Conservation (phyloP, 1,140 invertebrate species). For the Homarus americanus region DNA sequence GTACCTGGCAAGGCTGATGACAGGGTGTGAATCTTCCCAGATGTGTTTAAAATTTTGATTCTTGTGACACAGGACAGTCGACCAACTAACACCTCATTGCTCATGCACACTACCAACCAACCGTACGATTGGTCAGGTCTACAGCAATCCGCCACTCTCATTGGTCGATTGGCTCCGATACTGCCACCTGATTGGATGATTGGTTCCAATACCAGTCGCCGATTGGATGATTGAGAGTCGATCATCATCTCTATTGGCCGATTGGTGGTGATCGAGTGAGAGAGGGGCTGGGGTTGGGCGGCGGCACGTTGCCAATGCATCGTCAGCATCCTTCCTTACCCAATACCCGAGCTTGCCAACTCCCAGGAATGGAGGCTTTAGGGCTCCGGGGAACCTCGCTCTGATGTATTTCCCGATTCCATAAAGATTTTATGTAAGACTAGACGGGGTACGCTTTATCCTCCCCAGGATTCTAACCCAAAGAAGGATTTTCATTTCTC, state of each 20-base stretch:
- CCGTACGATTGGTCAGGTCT: constrained; percentile 70
- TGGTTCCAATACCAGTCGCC: constrained; percentile 69
- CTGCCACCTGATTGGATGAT: constrained; percentile 66
- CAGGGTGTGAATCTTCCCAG: neutral
- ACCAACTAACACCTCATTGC: constrained; percentile 71
- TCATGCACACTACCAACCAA: constrained; percentile 70
- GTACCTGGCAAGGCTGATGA: neutral
- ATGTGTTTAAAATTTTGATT: constrained; percentile 58
- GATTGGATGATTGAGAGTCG: constrained; percentile 70
- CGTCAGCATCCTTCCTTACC: constrained; percentile 50
- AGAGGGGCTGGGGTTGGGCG: constrained; percentile 29
- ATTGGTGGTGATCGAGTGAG: constrained; percentile 54
- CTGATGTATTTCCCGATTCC: constrained; percentile 71
- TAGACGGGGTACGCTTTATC: constrained; percentile 68
- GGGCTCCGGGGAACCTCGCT: constrained; percentile 50
- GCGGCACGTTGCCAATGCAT: constrained; percentile 52
- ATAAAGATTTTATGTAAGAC: constrained; percentile 72
- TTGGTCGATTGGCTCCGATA: constrained; percentile 71
- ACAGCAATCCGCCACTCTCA: constrained; percentile 68
- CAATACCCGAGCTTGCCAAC: constrained; percentile 64
- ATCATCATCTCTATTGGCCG: constrained; percentile 66
- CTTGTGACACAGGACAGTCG: constrained; percentile 70
- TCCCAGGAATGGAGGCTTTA: constrained; percentile 48
- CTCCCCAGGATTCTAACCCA: constrained; percentile 55
- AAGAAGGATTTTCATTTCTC: constrained; percentile 70